Evolutionary conservation across 2,888 invertebrate species (phyloP), one percentile per base, ranked within the genome.

Genomic region (Drosophila bunnanda): DNA sequence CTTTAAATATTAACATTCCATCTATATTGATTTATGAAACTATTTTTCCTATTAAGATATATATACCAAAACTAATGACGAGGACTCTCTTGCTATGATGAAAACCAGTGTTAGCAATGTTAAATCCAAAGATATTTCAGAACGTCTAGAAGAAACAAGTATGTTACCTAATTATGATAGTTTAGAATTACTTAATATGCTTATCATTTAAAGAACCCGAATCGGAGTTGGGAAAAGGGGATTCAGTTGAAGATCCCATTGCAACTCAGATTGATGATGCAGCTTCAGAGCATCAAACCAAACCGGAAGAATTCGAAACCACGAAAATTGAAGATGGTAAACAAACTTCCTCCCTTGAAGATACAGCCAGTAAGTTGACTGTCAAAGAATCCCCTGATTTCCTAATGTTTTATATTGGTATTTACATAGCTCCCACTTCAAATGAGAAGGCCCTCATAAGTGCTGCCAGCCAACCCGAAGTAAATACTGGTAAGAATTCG

Each of bases 401-500:
- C 20, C 7, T 8, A n/a, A 28, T n/a, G n/a, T 28, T 32, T 32
- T 6, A 46, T 13, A 32, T 50, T 17, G 1, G 13, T 8, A 48
- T 48, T 17, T 1, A 28, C 12, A 4, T n/a, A 53, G 52, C 7
- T 22, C 22, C n/a, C 3, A 22, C 20, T 8, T 22, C 10, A 4
- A 36, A 53, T 22, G 52, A 12, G 10, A 50, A 34, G 32, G 20
- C 9, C 4, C 13, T 12, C 34, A 22, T 15, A 15, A 52, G 22
- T 7, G 20, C 5, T 1, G 15, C 32, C 1, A 9, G 32, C 50
- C 50, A 41, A 15, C 7, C 55, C 5, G 72, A 90, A 77, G 89
- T 89, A 91, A 90, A 80, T 73, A 68, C 50, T 73, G 90, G 91
- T 91, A 90, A 90, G 91, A 73, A 52, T 58, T 36, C 2, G 10